Conservation (phyloP, 2,888 invertebrate genomes). For the Lithophane ornitopus region DNA sequence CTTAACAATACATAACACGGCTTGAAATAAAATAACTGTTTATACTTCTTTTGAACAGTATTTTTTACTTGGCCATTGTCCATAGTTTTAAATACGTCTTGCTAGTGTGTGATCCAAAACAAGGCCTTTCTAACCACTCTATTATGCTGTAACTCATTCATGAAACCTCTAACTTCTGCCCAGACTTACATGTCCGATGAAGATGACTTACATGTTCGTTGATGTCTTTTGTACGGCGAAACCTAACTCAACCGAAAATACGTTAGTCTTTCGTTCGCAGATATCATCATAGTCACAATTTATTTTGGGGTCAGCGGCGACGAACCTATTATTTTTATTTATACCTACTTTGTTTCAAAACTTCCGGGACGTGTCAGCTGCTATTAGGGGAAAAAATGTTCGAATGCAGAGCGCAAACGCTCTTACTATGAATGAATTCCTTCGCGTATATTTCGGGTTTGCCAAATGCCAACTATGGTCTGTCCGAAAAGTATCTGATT, state of each 20-base stretch:
- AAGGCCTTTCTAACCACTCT: background rate
- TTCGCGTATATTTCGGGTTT: no score
- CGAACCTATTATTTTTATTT: background rate
- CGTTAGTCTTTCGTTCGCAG: background rate
- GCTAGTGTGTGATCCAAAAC: background rate
- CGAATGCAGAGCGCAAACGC: no score
- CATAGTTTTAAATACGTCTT: no score
- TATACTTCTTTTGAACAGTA: no score
- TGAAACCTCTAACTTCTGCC: background rate
- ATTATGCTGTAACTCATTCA: background rate
- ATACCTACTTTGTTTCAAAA: background rate
- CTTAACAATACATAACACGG: background rate
- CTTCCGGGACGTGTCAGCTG: conserved; percentile 7
- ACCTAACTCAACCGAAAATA: background rate
- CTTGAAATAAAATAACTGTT: background rate
- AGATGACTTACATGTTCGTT: conserved; percentile 78
- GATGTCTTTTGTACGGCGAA: conserved; percentile 76
- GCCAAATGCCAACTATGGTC: no score
- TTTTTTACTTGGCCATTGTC: no score
- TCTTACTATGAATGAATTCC: no score
- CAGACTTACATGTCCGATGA: background rate
- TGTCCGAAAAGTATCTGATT: no score
- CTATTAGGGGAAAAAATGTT: background rate
- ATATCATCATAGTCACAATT: no score
- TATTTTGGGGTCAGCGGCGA: background rate